phyloP scores from a whole-genome alignment of 2,113 vertebrate genomes.

The Mesitornis unicolor region DNA sequence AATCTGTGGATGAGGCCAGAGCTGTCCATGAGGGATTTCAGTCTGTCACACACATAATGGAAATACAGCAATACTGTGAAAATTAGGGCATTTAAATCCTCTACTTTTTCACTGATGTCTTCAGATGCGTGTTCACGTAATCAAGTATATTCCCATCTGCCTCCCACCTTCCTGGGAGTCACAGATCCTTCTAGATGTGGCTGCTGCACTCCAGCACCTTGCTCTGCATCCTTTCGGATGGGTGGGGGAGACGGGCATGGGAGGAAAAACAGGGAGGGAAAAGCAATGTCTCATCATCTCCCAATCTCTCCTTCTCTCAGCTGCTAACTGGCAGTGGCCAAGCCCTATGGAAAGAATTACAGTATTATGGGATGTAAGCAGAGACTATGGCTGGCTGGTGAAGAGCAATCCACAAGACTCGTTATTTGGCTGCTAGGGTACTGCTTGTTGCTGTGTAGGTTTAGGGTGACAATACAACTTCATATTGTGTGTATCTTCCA shows the following conservation, averaged over 20 bases:
- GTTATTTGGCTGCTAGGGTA: background rate
- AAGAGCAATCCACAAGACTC: background rate
- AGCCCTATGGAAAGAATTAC: background rate
- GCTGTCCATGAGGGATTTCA: background rate
- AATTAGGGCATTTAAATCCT: background rate
- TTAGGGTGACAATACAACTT: background rate
- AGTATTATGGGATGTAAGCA: background rate
- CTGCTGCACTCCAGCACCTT: background rate
- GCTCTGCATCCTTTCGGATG: background rate
- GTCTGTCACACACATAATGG: background rate
- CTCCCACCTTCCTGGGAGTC: background rate
- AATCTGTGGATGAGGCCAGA: background rate
- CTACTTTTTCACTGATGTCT: background rate
- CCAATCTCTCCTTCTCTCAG: background rate
- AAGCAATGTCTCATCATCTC: background rate
- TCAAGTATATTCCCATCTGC: rapidly evolving
- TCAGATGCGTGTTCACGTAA: background rate
- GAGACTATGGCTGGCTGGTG: background rate
- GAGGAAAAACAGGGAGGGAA: background rate
- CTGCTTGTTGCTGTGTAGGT: background rate
- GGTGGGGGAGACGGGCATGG: background rate
- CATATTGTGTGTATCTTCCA: background rate
- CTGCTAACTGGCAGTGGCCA: background rate
- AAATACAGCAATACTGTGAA: background rate
- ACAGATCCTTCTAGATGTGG: background rate